Base-by-base conservation (phyloP, 1,140 invertebrate species). In the Coptotermes formosanus region DNA sequence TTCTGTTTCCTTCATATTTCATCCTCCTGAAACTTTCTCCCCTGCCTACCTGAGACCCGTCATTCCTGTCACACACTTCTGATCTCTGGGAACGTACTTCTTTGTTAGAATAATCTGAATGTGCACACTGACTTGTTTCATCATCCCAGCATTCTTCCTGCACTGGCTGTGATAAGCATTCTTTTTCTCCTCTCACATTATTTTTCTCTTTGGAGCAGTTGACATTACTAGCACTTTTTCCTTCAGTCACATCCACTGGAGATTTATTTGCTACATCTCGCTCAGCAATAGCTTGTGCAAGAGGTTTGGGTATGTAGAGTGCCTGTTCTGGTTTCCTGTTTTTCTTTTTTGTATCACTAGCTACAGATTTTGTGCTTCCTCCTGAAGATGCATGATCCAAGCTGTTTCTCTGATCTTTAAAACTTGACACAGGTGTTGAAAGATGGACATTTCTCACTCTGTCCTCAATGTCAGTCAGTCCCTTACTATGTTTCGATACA, bases 241-340 rank as follows among this genome's bases (percentile, higher is more conserved):
- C 81, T 16, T 85, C 87, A 88, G 59, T 52, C 12, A 52, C 8
- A 85, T 83, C 82, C 25, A 52, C 69, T 38, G 84, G 84, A 45
- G 85, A 83, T 83, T 86, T 44, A 88, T 85, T 85, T n/a, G 32
- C 32, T 85, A 88, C 88, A 86, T 91, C 91, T 69, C 89, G 89
- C 87, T 91, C 91, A 85, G 91, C 91, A 87, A 91, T 89, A 87
- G 91, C 90, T 89, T 92, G 92, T 87, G 92, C 92, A 64, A 86
- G 48, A 43, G 82, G 86, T 89, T 92, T 92, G 38, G 92, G 92
- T 87, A 93, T 90, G 88, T 93, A 94, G 48, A 93, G 89, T 69
- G 89, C 89, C 88, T 93, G 91, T 88, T 94, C 93, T 64, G 93
- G 93, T 89, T 93, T 94, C 89, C 92, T 93, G 85, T 87, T 89